Evolutionary conservation across 2,888 invertebrate species (phyloP), one percentile per base, ranked within the genome.

Genomic region (Crocallis elinguaria): DNA sequence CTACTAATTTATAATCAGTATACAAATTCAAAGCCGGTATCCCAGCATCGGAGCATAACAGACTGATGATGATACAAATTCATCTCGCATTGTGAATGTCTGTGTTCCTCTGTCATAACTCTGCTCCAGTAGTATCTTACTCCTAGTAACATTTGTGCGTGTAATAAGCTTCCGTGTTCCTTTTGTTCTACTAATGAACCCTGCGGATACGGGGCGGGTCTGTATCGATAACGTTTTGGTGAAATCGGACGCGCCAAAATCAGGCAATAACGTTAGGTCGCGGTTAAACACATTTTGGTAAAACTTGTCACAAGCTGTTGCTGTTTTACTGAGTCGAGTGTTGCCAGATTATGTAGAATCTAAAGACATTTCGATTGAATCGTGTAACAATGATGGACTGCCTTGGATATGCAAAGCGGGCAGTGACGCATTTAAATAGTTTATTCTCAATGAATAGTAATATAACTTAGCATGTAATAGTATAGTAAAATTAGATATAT

Each of bases 81-180:
- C 57, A 62, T 69, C 66, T 67, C 68, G 67, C 72, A 67, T 57
- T 57, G 50, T 68, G 65, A 71, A 64, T 58, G 57, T 71, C 66
- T 72, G 72, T 77, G 73, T 76, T 74, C 57, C 64, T 67, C 67
- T 67, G 67, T 72, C 68, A 69, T 79, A 77, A 79, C 73, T 30
- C 42, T 5, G 27, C 32, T 35, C n/a, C n/a, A n/a, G n/a, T n/a
- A n/a, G n/a, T n/a, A n/a, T n/a, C n/a, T n/a, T n/a, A n/a, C n/a
- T n/a, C n/a, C n/a, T n/a, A 29, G 21, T 49, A n/a, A 25, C 14
- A 66, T 75, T 76, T 73, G 70, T 63, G 78, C 78, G 73, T 77
- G 57, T 65, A 67, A 67, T 63, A 62, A 68, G 71, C 73, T 71
- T 74, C 12, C 7, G 39, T 49, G 51, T 51, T 33, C 13, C 43